Conservation (phyloP, 2,797 vertebrate genomes). For the Notoglanidium macrostoma region DNA sequence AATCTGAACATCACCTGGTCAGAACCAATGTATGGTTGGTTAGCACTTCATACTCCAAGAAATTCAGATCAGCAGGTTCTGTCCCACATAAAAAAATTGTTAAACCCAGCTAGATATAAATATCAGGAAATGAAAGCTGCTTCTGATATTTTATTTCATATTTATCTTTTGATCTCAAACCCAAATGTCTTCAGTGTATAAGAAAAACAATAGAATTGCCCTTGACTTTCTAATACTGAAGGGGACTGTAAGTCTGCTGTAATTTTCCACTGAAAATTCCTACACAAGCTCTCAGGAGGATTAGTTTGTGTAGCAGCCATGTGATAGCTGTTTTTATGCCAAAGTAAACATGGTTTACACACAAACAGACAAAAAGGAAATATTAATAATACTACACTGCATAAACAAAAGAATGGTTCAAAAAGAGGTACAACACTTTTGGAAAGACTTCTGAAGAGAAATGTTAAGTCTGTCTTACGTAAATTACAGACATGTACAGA, state of each 20-base stretch:
- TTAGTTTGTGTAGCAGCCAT: not conserved
- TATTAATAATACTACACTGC: not conserved
- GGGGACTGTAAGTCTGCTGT: not conserved
- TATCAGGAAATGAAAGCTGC: not conserved
- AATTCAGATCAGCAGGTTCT: not conserved
- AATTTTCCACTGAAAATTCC: slow-evolving; percentile 13
- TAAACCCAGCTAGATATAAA: not conserved
- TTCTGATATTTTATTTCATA: not conserved
- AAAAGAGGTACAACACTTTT: not conserved
- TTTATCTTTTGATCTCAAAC: not conserved
- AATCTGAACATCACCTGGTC: not conserved
- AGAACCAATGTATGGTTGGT: not conserved
- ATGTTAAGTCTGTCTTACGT: not conserved
- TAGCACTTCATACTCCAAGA: not conserved
- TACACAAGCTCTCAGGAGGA: not conserved
- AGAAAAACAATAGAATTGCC: not conserved
- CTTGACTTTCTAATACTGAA: not conserved
- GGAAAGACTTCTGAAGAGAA: not conserved
- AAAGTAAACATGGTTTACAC: not conserved
- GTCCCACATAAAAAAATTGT: not conserved
- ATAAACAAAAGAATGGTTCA: not conserved
- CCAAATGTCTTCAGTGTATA: not conserved
- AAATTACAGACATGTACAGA: not conserved
- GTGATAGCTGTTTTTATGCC: slow-evolving; percentile 10
- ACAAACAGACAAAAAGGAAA: not conserved